phyloP scores from a whole-genome alignment of 1,140 invertebrate species.

The Ooceraea biroi region DNA sequence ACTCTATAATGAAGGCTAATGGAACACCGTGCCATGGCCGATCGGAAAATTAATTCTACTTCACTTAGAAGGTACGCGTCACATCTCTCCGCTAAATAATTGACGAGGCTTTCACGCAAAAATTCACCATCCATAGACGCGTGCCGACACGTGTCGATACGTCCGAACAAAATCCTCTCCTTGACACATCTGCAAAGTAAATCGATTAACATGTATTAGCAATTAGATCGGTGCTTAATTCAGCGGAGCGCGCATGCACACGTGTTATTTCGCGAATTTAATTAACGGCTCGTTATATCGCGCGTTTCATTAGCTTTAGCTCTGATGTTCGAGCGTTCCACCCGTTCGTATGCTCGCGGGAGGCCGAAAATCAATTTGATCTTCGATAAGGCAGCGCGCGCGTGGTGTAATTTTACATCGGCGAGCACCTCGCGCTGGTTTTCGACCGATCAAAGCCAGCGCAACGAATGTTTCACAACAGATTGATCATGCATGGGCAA shows the following conservation, averaged over 20 bases:
- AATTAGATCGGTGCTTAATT: conserved; percentile 37
- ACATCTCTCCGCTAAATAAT: conserved; percentile 45
- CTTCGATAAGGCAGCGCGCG: conserved; percentile 29
- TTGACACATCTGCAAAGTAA: conserved; percentile 5
- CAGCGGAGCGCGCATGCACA: not conserved
- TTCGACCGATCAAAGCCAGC: conserved; percentile 51
- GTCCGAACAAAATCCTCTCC: not conserved
- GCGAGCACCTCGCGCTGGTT: conserved; percentile 17
- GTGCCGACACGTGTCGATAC: not conserved
- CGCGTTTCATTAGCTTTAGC: conserved; percentile 26
- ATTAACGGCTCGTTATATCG: conserved; percentile 47
- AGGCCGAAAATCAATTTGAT: conserved; percentile 51
- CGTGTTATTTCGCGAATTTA: conserved; percentile 39
- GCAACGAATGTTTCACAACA: conserved; percentile 53
- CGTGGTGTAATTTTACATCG: conserved; percentile 51
- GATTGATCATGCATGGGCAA: conserved; percentile 34
- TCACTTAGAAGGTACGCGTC: conserved; percentile 13
- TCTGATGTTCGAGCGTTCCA: conserved; percentile 5
- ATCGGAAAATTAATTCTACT: conserved; percentile 45
- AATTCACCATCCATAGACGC: not conserved
- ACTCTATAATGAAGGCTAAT: conserved; percentile 46
- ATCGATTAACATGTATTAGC: conserved; percentile 48
- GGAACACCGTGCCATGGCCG: conserved; percentile 12
- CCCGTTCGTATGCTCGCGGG: not conserved
- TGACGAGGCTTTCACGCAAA: conserved; percentile 39